Conservation (phyloP, 1,140 invertebrate genomes). For the Octopus bimaculoides region DNA sequence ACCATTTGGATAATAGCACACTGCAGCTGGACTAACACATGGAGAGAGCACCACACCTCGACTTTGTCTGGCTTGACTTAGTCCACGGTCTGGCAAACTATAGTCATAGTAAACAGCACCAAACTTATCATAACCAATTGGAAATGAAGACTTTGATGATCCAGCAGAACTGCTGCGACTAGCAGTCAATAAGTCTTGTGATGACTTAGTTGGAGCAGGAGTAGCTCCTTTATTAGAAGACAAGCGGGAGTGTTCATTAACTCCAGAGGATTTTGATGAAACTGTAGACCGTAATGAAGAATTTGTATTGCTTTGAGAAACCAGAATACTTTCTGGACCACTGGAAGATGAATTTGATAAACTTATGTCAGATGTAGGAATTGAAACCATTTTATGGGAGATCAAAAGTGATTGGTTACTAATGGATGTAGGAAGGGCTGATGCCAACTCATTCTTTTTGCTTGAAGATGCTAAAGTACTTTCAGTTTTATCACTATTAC, state of each 20-base stretch:
- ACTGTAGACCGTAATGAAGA: not conserved
- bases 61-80: slow-evolving; percentile 24
- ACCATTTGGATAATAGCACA: slow-evolving; percentile 26
- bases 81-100: slow-evolving; percentile 47
- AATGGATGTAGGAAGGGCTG: not conserved
- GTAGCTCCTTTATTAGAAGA: slow-evolving; percentile 5
- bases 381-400: not conserved
- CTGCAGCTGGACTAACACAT: slow-evolving; percentile 18
- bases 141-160: slow-evolving; percentile 14
- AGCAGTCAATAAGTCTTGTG: not conserved
- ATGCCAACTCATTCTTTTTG: not conserved
- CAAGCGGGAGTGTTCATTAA: not conserved
- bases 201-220: not conserved
- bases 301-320: not conserved
- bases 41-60: slow-evolving; percentile 30
- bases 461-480: not conserved
- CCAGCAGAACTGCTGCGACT: not conserved
- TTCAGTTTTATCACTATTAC: not conserved
- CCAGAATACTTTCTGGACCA: not conserved
- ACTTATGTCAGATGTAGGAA: not conserved
- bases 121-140: slow-evolving; percentile 29
- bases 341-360: not conserved
- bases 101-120: slow-evolving; percentile 42
- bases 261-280: not conserved
- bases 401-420: not conserved